Evolutionary conservation across 2,113 vertebrate genomes (phyloP).

Genomic region (Thymallus thymallus): DNA sequence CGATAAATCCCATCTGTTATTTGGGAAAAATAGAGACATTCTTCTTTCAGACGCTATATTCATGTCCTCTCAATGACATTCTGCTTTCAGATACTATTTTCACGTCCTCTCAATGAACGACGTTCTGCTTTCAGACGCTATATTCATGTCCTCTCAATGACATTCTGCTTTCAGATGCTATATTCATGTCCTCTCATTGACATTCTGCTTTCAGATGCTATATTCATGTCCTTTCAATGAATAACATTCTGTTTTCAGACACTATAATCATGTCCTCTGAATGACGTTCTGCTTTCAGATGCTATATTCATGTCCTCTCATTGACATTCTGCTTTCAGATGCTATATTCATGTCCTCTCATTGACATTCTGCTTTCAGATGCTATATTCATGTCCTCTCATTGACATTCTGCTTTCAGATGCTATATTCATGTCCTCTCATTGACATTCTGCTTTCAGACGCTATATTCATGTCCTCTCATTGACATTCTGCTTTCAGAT

Average conservation of each 20-base stretch:
- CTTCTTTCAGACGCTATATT: conserved; percentile 68
- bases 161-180: conserved; percentile 65
- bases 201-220: conserved; percentile 65
- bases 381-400: conserved; percentile 65
- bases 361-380: conserved; percentile 65
- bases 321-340: conserved; percentile 65
- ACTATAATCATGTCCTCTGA: conserved; percentile 66
- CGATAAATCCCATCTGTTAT: conserved; percentile 58
- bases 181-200: conserved; percentile 66
- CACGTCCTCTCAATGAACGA: conserved; percentile 61
- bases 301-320: conserved; percentile 65
- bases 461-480: conserved; percentile 65
- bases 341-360: conserved; percentile 65
- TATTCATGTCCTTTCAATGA: conserved; percentile 66
- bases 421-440: conserved; percentile 65
- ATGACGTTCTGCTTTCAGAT: conserved; percentile 66
- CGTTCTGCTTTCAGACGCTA: conserved; percentile 65
- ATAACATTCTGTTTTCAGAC: conserved; percentile 66
- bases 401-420: conserved; percentile 65
- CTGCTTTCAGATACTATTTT: conserved; percentile 68
- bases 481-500: conserved; percentile 64
- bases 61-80: conserved; percentile 61
- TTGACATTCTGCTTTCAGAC: conserved; percentile 65
- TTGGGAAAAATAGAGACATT: conserved; percentile 65
- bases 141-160: conserved; percentile 66